These are phyloP conservation scores for Gallirallus australis DNA, from an alignment of 2,797 vertebrate genomes.

Conservation along the genomic window DNA sequence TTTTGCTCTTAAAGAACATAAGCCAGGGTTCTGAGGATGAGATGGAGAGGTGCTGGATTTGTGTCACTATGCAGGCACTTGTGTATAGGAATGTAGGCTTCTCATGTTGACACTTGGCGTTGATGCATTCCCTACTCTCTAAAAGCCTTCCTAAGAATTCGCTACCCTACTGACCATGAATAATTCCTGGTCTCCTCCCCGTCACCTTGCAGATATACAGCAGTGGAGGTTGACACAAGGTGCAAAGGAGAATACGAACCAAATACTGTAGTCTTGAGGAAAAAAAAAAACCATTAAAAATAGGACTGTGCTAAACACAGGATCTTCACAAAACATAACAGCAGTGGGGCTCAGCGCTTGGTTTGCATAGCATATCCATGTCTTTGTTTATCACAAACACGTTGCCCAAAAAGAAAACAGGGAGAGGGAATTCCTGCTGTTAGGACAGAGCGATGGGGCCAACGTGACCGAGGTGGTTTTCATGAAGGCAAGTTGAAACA, in stretches of 20 bases:
- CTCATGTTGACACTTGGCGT: constrained; percentile 44
- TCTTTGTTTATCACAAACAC: constrained; percentile 48
- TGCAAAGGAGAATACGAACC: constrained; percentile 36
- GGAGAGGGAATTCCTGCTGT: not conserved
- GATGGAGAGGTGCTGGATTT: constrained; percentile 76
- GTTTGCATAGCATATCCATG: constrained; percentile 74
- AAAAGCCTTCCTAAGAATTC: constrained; percentile 9
- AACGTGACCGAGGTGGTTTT: not conserved
- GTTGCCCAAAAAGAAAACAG: not conserved
- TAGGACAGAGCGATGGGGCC: not conserved
- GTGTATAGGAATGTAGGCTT: constrained; percentile 80
- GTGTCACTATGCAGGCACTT: constrained; percentile 84
- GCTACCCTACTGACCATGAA: not conserved
- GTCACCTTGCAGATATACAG: constrained; percentile 47
- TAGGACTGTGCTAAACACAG: constrained; percentile 9
- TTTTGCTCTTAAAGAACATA: constrained; percentile 46
- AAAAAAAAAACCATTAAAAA: not conserved
- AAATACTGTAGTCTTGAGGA: constrained; percentile 26
- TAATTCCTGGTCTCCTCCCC: not conserved
- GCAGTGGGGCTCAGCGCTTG: constrained; percentile 54
- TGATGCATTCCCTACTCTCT: constrained; percentile 40
- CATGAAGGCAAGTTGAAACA: constrained; percentile 19
- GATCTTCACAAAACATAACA: constrained; percentile 36
- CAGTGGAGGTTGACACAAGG: constrained; percentile 60
- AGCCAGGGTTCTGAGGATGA: constrained; percentile 75